Base-by-base conservation (phyloP, 2,888 invertebrate species). In the Pomacea canaliculata region DNA sequence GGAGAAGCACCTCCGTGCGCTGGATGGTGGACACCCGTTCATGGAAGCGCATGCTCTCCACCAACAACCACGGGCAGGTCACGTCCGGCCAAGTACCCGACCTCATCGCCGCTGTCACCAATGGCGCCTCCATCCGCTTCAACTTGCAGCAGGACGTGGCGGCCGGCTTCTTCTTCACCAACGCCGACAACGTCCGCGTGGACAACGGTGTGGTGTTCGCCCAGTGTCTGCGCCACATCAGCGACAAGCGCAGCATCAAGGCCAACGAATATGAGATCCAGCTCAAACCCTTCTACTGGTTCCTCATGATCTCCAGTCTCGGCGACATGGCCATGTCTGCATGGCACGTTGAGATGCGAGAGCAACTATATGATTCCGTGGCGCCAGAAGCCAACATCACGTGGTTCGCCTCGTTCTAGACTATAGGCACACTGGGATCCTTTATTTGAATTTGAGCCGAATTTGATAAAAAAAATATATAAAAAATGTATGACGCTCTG, bases 11-110 rank as follows among this genome's bases (percentile, higher is more conserved):
- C 27, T 27, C 51, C 16, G 67, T 79, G 62, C 70, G 70, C 12
- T 79, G 79, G 79, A 76, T 77, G 59, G 79, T 79, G 67, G 79
- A 79, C 69, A 79, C 79, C 4, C 67, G 79, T 16, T 71, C 77
- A 27, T 79, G 79, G 79, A 77, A 73, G 63, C 79, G 75, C 16
- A 73, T 76, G 60, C 69, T 77, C 27, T 67, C 23, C 59, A 73
- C 75, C 63, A 59, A 76, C 76, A 68, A 23, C 13, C 23, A 66
- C 37, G 76, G 72, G 27, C 48, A 60, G 48, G 37, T 69, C 67
- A 78, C 78, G 8, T 51, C 70, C 12, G 78, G 75, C 49, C 60
- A 37, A 16, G 13, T 56, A 10, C 37, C 67, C 2, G 62, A 73
- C 8, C 68, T 79, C 18, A 18, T 67, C 7, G 8, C 66, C n/a